Evolutionary conservation across 2,888 invertebrate genomes (phyloP).

Genomic region (Drosophila borborema): DNA sequence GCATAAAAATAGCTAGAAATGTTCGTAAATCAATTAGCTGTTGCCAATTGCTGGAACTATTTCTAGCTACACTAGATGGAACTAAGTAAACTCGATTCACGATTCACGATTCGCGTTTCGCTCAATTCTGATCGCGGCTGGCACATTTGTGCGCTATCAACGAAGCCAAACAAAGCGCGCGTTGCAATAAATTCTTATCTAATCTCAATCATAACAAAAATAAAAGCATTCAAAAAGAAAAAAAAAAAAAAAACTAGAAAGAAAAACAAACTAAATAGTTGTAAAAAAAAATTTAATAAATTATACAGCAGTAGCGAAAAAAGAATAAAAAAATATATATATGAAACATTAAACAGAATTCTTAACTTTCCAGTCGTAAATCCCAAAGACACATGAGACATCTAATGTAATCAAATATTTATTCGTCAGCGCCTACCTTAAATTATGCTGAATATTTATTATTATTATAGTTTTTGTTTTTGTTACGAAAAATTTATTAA

Average conservation of each 20-base stretch:
- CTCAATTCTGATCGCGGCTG: constrained; percentile 15
- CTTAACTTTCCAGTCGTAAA: constrained; percentile 37
- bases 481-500: constrained; percentile 48
- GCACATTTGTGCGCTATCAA: constrained; percentile 54
- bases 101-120: constrained; percentile 4
- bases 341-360: constrained; percentile 26
- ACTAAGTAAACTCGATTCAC: constrained; percentile 4
- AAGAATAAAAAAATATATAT: constrained; percentile 5
- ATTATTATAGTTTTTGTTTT: neutral
- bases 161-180: constrained; percentile 58
- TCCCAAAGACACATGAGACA: constrained; percentile 2
- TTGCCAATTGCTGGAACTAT: constrained; percentile 13
- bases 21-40: constrained; percentile 72
- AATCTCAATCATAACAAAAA: constrained; percentile 78
- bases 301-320: constrained; percentile 28
- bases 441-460: constrained; percentile 13
- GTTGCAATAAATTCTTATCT: constrained; percentile 78
- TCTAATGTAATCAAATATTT: constrained; percentile 25
- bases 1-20: constrained; percentile 67
- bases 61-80: constrained; percentile 9
- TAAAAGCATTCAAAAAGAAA: constrained; percentile 60
- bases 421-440: constrained; percentile 20
- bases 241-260: constrained; percentile 31
- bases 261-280: constrained; percentile 62
- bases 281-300: constrained; percentile 66